Evolutionary conservation across 2,113 vertebrate species (phyloP).

Genomic region (Chloroceryle aenea): DNA sequence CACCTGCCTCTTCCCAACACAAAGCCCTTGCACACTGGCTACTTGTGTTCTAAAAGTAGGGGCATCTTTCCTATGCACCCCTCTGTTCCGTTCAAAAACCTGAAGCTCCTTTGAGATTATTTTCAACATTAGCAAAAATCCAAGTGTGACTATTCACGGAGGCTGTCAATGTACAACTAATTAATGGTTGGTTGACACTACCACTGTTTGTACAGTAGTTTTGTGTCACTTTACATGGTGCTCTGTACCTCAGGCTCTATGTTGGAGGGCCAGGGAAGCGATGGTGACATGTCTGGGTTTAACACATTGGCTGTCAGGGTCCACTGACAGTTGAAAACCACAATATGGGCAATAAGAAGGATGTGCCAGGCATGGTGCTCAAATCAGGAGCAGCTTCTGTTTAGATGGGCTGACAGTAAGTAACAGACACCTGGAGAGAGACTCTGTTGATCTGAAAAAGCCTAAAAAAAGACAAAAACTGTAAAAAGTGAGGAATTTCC

Average conservation of each 20-base stretch:
- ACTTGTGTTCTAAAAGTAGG: background rate
- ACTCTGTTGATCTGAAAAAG: background rate
- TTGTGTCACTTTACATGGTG: background rate
- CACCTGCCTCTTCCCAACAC: background rate
- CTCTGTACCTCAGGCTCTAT: background rate
- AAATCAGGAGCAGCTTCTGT: background rate
- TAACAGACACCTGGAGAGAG: background rate
- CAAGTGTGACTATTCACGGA: background rate
- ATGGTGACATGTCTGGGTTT: background rate
- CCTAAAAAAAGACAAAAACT: background rate
- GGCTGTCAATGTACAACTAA: background rate
- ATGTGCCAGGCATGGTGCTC: background rate
- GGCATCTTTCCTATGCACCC: background rate
- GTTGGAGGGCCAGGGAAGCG: background rate
- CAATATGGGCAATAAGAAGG: background rate
- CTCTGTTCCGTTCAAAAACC: background rate
- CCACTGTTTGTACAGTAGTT: background rate
- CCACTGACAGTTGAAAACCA: background rate
- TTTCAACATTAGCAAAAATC: slow-evolving; percentile 15
- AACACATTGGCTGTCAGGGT: background rate
- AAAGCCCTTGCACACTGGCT: background rate
- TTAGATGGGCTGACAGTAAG: background rate
- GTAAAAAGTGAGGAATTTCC: background rate
- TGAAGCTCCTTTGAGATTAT: background rate
- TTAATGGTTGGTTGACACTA: background rate